Percentiles rank a stretch among this genome's conserved stretches.
Evolutionary conservation across 92 coral and sea anemone species (phyloP).

Genomic region (Porites divaricata): DNA sequence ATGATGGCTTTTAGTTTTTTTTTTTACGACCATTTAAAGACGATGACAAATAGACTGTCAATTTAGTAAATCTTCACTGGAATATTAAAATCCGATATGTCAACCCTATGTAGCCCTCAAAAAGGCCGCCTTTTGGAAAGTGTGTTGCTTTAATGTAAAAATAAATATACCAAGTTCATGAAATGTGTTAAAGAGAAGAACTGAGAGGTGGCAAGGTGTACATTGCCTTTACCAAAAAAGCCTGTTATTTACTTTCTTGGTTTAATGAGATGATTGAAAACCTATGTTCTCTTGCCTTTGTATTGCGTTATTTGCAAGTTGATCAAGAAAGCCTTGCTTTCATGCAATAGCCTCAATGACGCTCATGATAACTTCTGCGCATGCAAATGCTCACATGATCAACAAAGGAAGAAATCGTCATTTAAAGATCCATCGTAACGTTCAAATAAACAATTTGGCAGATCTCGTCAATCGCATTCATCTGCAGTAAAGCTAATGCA

Average conservation of each 20-base stretch:
- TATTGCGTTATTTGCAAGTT: constrained; percentile 4
- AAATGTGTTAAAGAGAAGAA: neutral
- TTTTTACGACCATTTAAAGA: neutral
- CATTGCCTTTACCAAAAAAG: constrained; percentile 7
- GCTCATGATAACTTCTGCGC: neutral
- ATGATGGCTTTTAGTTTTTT: constrained; percentile 1
- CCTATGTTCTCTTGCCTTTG: neutral
- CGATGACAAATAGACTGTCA: constrained; percentile 10
- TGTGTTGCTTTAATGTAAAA: constrained; percentile 26
- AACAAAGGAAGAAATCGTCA: neutral
- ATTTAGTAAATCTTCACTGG: constrained; percentile 6
- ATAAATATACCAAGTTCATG: constrained; percentile 33
- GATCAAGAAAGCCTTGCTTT: neutral
- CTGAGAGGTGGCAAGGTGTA: constrained; percentile 22
- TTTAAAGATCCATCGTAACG: neutral
- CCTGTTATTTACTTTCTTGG: neutral
- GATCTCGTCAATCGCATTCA: neutral
- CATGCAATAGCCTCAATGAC: constrained; percentile 1
- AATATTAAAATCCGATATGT: constrained; percentile 27
- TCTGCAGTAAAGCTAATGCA: neutral
- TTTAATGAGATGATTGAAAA: neutral
- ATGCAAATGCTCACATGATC: constrained; percentile 15
- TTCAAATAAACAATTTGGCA: neutral
- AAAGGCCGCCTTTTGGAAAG: constrained; percentile 18
- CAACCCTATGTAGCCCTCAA: constrained; percentile 14